phyloP scores from a whole-genome alignment of 2,113 vertebrate species.

The Taxidea taxus region DNA sequence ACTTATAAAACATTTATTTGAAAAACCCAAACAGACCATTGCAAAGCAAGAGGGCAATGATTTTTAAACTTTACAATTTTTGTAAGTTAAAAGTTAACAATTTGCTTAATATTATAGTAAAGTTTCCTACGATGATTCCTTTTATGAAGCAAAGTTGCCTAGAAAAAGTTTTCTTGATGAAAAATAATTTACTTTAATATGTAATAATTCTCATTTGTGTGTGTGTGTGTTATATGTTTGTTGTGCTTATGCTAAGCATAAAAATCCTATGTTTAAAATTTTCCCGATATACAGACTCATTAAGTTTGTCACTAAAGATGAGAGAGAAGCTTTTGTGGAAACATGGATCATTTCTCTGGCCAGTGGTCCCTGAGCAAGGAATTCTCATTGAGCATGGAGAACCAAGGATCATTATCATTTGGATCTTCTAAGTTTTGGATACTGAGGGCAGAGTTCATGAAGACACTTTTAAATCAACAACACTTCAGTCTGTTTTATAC shows the following conservation, averaged over 20 bases:
- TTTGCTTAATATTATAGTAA: neutral
- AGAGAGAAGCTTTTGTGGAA: neutral
- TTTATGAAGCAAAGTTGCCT: neutral
- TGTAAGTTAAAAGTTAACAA: neutral
- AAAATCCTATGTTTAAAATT: neutral
- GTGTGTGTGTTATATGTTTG: neutral
- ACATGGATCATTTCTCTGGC: neutral
- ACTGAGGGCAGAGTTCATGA: neutral
- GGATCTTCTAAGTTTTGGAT: neutral
- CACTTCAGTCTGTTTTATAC: neutral
- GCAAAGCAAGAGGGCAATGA: neutral
- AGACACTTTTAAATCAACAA: neutral
- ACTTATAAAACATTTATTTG: conserved; percentile 29
- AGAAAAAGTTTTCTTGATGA: neutral
- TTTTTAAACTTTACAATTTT: neutral
- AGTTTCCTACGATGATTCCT: neutral
- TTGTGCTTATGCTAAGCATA: neutral
- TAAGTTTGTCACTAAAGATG: neutral
- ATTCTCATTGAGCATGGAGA: neutral
- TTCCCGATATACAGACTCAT: neutral
- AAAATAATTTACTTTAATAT: neutral
- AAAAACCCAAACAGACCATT: neutral
- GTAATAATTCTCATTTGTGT: neutral
- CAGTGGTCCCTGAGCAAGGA: neutral
- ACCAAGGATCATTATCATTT: neutral